Evolutionary conservation across 2,113 vertebrate species (phyloP).

Genomic region (Protomyctophum bolini): DNA sequence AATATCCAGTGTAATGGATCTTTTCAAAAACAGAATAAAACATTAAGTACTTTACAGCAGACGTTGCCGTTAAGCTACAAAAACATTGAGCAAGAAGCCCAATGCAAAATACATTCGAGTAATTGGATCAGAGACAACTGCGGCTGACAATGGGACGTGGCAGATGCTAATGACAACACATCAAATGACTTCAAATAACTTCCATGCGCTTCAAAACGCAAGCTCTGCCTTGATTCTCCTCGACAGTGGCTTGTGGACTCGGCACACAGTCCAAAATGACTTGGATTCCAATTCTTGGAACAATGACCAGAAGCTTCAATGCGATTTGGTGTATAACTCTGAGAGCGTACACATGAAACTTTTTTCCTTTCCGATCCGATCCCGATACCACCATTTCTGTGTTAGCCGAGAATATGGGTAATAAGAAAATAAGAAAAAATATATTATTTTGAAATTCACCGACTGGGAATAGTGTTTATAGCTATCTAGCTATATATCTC

Average conservation of each 20-base stretch:
- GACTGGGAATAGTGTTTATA: too few species aligned
- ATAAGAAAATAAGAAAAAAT: too few species aligned
- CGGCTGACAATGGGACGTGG: constrained; percentile 41
- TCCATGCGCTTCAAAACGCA: constrained; percentile 29
- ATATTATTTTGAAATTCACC: too few species aligned
- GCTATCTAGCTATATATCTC: too few species aligned
- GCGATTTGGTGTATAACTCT: too few species aligned
- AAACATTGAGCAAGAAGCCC: constrained; percentile 66
- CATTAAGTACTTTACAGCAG: constrained; percentile 69
- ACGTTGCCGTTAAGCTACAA: constrained; percentile 58
- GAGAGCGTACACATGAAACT: too few species aligned
- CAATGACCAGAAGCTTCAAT: too few species aligned
- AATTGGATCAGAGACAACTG: constrained; percentile 61
- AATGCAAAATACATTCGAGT: constrained; percentile 76
- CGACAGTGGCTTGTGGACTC: neutral
- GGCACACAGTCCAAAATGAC: too few species aligned
- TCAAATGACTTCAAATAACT: constrained; percentile 37
- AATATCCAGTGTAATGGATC: constrained; percentile 54
- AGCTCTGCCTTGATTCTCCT: constrained; percentile 13
- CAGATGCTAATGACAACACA: constrained; percentile 45
- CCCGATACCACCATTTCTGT: too few species aligned
- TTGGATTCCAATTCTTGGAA: too few species aligned
- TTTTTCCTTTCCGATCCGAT: too few species aligned
- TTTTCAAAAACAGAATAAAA: constrained; percentile 76
- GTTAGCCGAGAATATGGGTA: too few species aligned